Evolutionary conservation across 2,797 vertebrate species (phyloP).

Genomic region (Malurus splendens): DNA sequence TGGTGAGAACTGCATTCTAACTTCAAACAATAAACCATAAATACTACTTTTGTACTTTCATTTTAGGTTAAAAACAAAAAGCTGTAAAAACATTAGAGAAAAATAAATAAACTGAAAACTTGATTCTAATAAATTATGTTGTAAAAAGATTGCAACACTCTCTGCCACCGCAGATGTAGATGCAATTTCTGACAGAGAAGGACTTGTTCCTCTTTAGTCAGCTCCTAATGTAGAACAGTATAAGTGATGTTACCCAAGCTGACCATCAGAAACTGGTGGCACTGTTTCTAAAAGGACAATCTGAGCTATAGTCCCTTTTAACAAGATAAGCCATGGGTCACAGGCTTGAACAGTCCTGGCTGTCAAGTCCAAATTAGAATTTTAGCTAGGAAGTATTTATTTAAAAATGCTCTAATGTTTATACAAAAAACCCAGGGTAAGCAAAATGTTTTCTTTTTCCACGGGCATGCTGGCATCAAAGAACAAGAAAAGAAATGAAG

Average conservation of each 20-base stretch:
- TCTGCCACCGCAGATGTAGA: background rate
- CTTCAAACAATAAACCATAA: conserved; percentile 41
- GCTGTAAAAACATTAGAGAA: conserved; percentile 36
- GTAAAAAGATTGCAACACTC: conserved; percentile 33
- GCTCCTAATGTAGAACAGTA: background rate
- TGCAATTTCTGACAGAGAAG: background rate
- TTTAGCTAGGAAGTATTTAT: background rate
- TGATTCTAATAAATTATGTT: conserved; percentile 36
- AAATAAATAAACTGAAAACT: conserved; percentile 35
- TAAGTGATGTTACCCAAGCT: background rate
- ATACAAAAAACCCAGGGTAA: background rate
- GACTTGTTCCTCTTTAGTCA: background rate
- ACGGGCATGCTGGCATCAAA: background rate
- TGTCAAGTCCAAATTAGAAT: background rate
- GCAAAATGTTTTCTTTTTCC: background rate
- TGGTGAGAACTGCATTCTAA: conserved; percentile 2
- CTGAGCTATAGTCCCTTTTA: background rate
- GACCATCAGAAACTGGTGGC: background rate
- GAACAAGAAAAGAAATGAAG: background rate
- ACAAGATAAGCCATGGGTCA: background rate
- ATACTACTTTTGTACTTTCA: conserved; percentile 28
- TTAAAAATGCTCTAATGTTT: background rate
- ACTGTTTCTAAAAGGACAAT: background rate
- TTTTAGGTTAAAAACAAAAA: conserved; percentile 40
- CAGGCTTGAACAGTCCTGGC: background rate